A percentile compares a stretch with the other conserved stretches of the same genome.
Conservation (phyloP, 2,797 vertebrate genomes). For the Takifugu rubripes region DNA sequence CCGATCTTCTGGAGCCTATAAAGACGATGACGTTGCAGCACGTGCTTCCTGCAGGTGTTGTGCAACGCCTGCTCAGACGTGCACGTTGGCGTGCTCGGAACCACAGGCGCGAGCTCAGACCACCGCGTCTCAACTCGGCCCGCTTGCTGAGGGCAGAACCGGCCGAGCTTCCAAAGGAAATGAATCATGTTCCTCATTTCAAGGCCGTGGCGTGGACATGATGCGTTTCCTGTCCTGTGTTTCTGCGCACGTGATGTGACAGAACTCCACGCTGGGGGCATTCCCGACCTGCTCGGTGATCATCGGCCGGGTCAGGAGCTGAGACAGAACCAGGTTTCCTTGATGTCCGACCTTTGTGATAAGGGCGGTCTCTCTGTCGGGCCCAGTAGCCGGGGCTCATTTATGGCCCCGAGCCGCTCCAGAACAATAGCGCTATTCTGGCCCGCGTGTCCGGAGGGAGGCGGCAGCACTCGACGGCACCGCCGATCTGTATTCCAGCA, state of each 20-base stretch:
- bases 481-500: conserved; percentile 68
- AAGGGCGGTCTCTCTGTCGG: conserved; percentile 29
- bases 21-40: conserved; percentile 1
- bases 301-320: too few relatives aligned
- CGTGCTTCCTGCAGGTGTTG: conserved; percentile 4
- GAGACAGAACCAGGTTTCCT: neutral
- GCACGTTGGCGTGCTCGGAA: too few relatives aligned
- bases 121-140: conserved; percentile 22
- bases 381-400: conserved; percentile 46
- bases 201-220: conserved; percentile 51
- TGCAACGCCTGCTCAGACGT: too few relatives aligned
- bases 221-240: conserved; percentile 66
- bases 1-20: neutral
- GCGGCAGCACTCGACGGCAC: conserved; percentile 64
- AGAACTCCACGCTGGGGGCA: conserved; percentile 15
- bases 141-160: conserved; percentile 43
- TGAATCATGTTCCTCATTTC: conserved; percentile 76
- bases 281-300: neutral
- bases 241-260: conserved; percentile 18
- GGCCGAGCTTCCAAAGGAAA: conserved; percentile 62
- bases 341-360: neutral
- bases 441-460: conserved; percentile 69
- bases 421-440: conserved; percentile 81
- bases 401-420: conserved; percentile 57
- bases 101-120: conserved; percentile 16